Evolutionary conservation across 2,113 vertebrate species (phyloP).

Genomic region (Proteles cristata): DNA sequence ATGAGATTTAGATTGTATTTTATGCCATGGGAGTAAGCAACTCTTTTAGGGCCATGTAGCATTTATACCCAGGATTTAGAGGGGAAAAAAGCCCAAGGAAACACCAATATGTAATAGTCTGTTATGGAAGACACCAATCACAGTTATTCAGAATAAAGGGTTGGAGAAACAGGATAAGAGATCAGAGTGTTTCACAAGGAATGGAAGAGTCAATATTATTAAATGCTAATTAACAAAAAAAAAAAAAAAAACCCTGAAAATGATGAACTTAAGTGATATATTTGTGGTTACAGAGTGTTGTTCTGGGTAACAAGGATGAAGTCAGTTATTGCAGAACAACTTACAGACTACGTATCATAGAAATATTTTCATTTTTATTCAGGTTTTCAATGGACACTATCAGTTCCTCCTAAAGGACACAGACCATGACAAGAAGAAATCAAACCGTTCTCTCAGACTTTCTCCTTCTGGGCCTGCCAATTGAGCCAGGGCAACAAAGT

Average conservation of each 20-base stretch:
- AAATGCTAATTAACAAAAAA: not conserved
- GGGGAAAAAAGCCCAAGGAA: not conserved
- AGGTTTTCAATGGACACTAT: not conserved
- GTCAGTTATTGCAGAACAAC: not conserved
- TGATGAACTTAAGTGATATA: too few relatives aligned
- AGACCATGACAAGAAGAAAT: slow-evolving; percentile 59
- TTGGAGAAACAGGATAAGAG: not conserved
- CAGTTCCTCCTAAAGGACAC: slow-evolving; percentile 23
- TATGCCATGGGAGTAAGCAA: not conserved
- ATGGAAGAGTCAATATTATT: not conserved
- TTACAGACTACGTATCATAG: not conserved
- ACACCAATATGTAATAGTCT: not conserved
- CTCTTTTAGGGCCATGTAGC: not conserved
- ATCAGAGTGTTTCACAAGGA: not conserved
- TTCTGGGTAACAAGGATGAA: not conserved
- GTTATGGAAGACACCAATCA: not conserved
- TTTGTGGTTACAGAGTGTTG: too few relatives aligned
- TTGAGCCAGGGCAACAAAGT: not conserved
- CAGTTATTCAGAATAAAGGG: not conserved
- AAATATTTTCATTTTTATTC: not conserved
- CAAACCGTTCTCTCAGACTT: slow-evolving; percentile 49
- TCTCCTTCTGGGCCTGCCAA: slow-evolving; percentile 67
- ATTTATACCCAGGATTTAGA: not conserved
- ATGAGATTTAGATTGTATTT: not conserved
- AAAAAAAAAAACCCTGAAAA: too few relatives aligned